These are phyloP conservation scores for Cyanoderma ruficeps DNA, from an alignment of 2,113 vertebrate species.

Conservation along the genomic window DNA sequence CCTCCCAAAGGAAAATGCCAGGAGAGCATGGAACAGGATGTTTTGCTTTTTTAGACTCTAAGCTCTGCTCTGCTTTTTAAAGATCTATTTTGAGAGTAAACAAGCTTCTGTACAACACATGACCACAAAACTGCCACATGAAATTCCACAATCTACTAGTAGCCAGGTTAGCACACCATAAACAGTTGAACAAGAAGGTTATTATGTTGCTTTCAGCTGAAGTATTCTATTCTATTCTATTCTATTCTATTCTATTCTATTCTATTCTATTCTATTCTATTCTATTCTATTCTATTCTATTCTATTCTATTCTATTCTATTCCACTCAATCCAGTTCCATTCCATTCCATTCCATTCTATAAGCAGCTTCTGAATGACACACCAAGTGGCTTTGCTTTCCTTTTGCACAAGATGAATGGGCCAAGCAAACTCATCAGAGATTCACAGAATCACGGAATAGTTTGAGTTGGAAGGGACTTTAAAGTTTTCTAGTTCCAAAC, in stretches of 20 bases:
- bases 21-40: background rate
- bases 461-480: background rate
- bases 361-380: background rate
- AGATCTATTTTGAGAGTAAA: background rate
- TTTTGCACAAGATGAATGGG: background rate
- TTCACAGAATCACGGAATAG: background rate
- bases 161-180: background rate
- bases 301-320: background rate
- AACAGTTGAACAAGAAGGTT: background rate
- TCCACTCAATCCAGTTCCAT: no score
- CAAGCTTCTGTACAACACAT: background rate
- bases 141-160: background rate
- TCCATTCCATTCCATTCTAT: background rate
- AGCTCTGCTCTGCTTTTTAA: background rate
- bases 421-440: background rate
- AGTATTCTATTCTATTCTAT: background rate
- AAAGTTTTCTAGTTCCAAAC: background rate
- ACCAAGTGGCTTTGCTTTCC: background rate
- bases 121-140: background rate
- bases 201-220: background rate
- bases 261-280: background rate
- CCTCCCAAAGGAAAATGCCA: background rate
- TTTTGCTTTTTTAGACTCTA: background rate
- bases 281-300: accelerated
- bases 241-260: background rate